Evolutionary conservation across 1,140 invertebrate genomes (phyloP).

Genomic region (Drosophila pallidifrons): DNA sequence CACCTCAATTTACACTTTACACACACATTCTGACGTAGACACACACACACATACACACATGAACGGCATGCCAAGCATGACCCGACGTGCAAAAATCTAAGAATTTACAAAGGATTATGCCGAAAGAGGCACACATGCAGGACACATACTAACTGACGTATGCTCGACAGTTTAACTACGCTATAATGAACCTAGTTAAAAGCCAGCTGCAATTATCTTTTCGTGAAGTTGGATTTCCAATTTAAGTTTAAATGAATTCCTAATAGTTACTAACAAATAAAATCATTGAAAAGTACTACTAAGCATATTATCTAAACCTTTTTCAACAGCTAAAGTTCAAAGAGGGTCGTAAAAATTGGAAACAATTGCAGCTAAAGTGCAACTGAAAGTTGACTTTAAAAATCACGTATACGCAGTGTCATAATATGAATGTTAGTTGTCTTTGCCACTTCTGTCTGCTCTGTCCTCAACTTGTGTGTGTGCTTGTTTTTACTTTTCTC

Average conservation of each 20-base stretch:
- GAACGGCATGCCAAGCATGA: conserved; percentile 40
- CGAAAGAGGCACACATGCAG: conserved; percentile 41
- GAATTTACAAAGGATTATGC: conserved; percentile 76
- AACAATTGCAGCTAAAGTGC: background rate
- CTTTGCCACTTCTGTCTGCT: conserved; percentile 13
- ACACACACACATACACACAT: conserved; percentile 24
- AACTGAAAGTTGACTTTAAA: conserved; percentile 1
- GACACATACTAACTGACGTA: conserved; percentile 13
- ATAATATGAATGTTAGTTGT: conserved; percentile 22
- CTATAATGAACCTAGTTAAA: conserved; percentile 1
- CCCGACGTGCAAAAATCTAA: conserved; percentile 74
- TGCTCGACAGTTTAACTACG: conserved; percentile 10
- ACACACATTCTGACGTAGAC: conserved; percentile 41
- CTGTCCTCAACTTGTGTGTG: conserved; percentile 16
- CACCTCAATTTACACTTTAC: conserved; percentile 63
- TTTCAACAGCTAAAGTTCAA: background rate
- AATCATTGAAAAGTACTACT: no score
- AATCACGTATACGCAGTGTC: conserved; percentile 30
- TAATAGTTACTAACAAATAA: no score
- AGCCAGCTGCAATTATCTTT: background rate
- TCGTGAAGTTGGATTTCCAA: no score
- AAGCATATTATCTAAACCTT: background rate
- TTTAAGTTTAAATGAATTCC: no score
- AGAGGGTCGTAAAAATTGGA: background rate
- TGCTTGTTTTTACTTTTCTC: conserved; percentile 31